A percentile compares a stretch with the other conserved stretches of the same genome.
phyloP scores from a whole-genome alignment of 2,888 invertebrate species.

The Leucophora obtusa region DNA sequence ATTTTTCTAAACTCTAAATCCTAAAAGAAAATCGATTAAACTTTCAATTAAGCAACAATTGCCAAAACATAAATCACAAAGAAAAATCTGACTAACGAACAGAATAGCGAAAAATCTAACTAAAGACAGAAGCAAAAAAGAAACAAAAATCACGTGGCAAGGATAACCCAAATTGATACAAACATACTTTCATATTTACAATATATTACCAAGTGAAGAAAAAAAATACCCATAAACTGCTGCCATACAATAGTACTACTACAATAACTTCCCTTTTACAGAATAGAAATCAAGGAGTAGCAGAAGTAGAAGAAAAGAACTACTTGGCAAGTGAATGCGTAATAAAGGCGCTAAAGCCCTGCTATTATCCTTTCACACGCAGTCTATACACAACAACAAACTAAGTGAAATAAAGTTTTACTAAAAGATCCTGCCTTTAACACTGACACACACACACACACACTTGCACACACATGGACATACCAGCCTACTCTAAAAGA shows the following conservation, averaged over 20 bases:
- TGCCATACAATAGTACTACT: neutral
- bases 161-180: slow-evolving; percentile 61
- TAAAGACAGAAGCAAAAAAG: slow-evolving; percentile 42
- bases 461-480: neutral
- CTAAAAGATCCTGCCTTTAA: slow-evolving; percentile 59
- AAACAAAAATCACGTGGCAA: slow-evolving; percentile 64
- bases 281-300: slow-evolving; percentile 20
- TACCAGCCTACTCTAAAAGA: slow-evolving; percentile 58
- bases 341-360: slow-evolving; percentile 63
- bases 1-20: no score
- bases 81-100: slow-evolving; percentile 50
- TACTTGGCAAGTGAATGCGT: slow-evolving; percentile 65
- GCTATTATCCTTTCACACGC: slow-evolving; percentile 73
- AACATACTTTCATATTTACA: slow-evolving; percentile 46
- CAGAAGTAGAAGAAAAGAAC: slow-evolving; percentile 26
- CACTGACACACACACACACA: slow-evolving; percentile 13
- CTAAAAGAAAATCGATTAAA: slow-evolving; percentile 34
- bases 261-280: slow-evolving; percentile 24
- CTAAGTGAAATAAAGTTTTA: slow-evolving; percentile 39
- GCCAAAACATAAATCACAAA: slow-evolving; percentile 72
- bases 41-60: slow-evolving; percentile 67
- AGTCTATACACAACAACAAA: slow-evolving; percentile 64
- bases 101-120: slow-evolving; percentile 13
- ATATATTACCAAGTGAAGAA: neutral
- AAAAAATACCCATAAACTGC: slow-evolving; percentile 12